A percentile compares a stretch with the other conserved stretches of the same genome.
These are phyloP conservation scores for Actinemys pallida DNA, from an alignment of 2,113 vertebrate species.

Conservation along the genomic window DNA sequence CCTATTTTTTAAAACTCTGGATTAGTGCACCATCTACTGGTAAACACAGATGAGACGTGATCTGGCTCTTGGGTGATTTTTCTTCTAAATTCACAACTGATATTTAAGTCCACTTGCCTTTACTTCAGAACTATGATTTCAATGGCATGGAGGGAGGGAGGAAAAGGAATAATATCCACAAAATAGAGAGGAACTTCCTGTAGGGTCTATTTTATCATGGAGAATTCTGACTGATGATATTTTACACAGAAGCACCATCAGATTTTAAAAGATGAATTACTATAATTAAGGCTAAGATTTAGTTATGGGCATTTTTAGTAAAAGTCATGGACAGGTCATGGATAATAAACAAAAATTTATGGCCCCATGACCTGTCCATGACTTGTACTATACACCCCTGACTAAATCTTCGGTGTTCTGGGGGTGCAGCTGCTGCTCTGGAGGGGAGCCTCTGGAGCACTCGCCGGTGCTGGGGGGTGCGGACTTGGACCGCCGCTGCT, in stretches of 20 bases:
- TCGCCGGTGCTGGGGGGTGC: no score
- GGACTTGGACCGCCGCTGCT: no score
- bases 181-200: not conserved
- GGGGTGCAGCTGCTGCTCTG: no score
- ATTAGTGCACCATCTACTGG: constrained; percentile 36
- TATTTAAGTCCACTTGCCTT: rapidly evolving
- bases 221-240: not conserved
- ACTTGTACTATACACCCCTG: no score
- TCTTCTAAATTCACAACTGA: rapidly evolving
- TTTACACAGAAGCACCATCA: not conserved
- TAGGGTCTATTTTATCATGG: not conserved
- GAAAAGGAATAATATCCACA: not conserved
- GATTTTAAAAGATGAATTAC: not conserved
- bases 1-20: rapidly evolving
- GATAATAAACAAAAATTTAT: no score
- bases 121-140: not conserved
- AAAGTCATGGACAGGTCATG: no score
- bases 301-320: no score
- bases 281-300: not conserved
- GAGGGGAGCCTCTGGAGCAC: no score
- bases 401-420: no score
- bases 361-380: no score
- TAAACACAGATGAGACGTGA: not conserved
- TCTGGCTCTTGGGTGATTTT: not conserved
- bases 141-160: not conserved